Conservation (phyloP, 2,797 vertebrate genomes). For the Ctenopoma multispine region DNA sequence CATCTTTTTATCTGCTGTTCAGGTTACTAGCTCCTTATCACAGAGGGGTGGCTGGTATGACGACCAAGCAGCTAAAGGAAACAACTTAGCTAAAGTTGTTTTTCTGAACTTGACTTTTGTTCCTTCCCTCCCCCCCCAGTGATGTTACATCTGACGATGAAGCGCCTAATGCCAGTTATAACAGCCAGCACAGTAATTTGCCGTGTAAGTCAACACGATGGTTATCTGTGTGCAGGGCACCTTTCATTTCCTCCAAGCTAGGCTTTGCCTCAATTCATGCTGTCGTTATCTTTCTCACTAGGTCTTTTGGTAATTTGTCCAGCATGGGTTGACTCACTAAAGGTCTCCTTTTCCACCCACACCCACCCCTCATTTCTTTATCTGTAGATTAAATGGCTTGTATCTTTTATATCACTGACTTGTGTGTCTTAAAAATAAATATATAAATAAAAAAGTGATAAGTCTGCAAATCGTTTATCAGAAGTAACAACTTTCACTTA, state of each 20-base stretch:
- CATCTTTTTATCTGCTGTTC: slow-evolving; percentile 72
- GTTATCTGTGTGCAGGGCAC: slow-evolving; percentile 75
- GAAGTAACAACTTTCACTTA: slow-evolving; percentile 21
- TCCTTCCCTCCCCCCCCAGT: slow-evolving; percentile 58
- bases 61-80: slow-evolving; percentile 64
- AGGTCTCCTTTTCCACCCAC: slow-evolving; percentile 63
- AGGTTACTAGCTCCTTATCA: slow-evolving; percentile 85
- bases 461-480: slow-evolving; percentile 24
- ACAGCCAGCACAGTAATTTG: slow-evolving; percentile 83
- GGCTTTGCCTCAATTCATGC: slow-evolving; percentile 66
- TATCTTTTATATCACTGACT: slow-evolving; percentile 52
- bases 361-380: slow-evolving; percentile 57
- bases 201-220: slow-evolving; percentile 72
- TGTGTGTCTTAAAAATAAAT: slow-evolving; percentile 4
- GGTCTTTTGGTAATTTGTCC: slow-evolving; percentile 80
- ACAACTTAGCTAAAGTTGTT: slow-evolving; percentile 84
- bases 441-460: slow-evolving; percentile 9
- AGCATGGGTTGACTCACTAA: slow-evolving; percentile 71
- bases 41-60: slow-evolving; percentile 72
- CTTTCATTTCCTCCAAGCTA: slow-evolving; percentile 75
- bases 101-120: slow-evolving; percentile 79
- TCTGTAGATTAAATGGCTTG: slow-evolving; percentile 60
- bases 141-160: slow-evolving; percentile 77
- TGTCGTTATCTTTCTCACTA: slow-evolving; percentile 71
- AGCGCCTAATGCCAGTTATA: slow-evolving; percentile 69